phyloP scores from a whole-genome alignment of 2,888 invertebrate genomes.

The Dryobotodes eremita region DNA sequence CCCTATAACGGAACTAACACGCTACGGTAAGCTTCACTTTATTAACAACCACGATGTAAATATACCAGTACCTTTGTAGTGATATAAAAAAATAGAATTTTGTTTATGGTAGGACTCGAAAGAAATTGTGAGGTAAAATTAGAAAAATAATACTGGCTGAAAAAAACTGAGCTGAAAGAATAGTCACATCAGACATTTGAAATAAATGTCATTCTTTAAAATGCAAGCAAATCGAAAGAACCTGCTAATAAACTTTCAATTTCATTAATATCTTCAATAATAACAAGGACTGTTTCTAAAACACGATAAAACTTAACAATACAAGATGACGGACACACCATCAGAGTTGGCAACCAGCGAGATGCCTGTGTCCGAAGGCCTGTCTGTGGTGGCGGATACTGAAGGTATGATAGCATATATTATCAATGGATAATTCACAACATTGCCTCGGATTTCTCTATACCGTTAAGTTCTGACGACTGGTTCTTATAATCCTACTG shows the following conservation, averaged over 20 bases:
- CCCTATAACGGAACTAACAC: too few species aligned
- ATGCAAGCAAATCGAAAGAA: constrained; percentile 72
- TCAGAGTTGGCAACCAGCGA: constrained; percentile 71
- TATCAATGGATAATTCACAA: constrained; percentile 1
- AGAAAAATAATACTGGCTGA: constrained; percentile 33
- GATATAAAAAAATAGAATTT: background rate
- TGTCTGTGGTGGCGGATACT: constrained; percentile 58
- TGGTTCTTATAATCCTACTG: background rate
- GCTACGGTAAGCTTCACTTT: too few species aligned
- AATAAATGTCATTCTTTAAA: constrained; percentile 76
- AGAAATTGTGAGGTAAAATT: background rate
- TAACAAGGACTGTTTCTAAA: constrained; percentile 79
- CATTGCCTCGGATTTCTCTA: background rate
- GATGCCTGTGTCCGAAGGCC: constrained; percentile 65
- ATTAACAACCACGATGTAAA: background rate
- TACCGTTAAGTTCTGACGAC: too few species aligned
- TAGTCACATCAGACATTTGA: constrained; percentile 35
- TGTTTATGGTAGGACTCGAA: background rate
- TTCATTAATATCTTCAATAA: constrained; percentile 41
- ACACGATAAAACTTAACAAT: constrained; percentile 45
- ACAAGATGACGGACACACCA: constrained; percentile 72
- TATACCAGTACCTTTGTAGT: too few species aligned
- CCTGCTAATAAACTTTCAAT: constrained; percentile 37
- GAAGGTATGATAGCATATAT: constrained; percentile 6
- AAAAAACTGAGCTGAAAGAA: constrained; percentile 40